These are phyloP conservation scores for Myotis myotis DNA, from an alignment of 2,797 vertebrate genomes.

Conservation along the genomic window DNA sequence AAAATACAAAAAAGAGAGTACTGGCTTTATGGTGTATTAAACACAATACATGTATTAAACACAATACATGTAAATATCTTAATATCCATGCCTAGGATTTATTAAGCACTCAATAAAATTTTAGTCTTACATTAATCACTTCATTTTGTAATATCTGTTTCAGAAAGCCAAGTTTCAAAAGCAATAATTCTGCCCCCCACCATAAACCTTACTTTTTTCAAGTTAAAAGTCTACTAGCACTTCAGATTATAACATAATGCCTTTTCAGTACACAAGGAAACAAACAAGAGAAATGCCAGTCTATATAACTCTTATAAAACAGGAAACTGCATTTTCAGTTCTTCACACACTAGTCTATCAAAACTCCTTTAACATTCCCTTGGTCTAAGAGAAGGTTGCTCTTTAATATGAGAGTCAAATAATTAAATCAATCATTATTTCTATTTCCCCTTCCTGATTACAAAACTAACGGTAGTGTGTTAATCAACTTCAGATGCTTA, in stretches of 20 bases:
- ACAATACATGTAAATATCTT: background rate
- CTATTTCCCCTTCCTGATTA: background rate
- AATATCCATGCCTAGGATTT: background rate
- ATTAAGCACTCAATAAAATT: background rate
- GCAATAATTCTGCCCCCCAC: background rate
- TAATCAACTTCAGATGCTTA: background rate
- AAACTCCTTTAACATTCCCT: background rate
- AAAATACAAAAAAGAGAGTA: background rate
- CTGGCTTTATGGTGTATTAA: background rate
- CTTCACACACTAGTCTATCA: background rate
- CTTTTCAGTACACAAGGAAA: background rate
- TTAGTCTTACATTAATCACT: background rate
- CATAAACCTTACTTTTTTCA: background rate
- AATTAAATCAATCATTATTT: background rate
- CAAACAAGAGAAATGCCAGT: background rate
- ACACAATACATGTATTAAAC: background rate
- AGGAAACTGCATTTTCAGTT: background rate
- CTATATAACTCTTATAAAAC: background rate
- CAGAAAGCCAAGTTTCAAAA: constrained; percentile 25
- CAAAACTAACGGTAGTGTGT: background rate
- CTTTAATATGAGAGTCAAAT: background rate
- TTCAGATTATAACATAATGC: background rate
- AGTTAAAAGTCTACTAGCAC: background rate
- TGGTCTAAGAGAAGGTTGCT: background rate
- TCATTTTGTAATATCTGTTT: background rate